Base-by-base conservation (phyloP, 2,113 vertebrate species). In the Mormyrus iriodes region DNA sequence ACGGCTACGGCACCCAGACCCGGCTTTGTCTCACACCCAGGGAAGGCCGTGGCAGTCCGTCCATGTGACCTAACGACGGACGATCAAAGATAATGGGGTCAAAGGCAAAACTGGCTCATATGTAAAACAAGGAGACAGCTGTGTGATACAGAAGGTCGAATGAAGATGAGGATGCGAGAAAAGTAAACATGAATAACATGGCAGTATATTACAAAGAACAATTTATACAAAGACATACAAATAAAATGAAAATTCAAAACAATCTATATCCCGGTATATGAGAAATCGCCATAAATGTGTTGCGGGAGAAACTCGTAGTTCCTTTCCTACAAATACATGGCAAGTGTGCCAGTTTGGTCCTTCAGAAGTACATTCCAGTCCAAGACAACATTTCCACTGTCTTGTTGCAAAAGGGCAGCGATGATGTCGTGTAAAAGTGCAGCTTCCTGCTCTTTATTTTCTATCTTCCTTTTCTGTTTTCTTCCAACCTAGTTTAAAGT, bases 351-450 rank as follows among this genome's bases (percentile, higher is more conserved):
- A 19, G 73, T 42, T 42, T 79, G 35, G 82, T 84, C 82, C 82
- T 84, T 84, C 82, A 84, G 24, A 46, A 46, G 21, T 84, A 24
- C 44, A n/a, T 73, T 93, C 89, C 69, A 51, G 90, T 90, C 90
- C 58, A 91, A 92, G 90, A 89, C 90, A 90, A 89, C 90, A 89
- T 91, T 93, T 90, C 17, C 93, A 93, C 91, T 53, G 90, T 94
- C 91, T 91, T 91, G 39, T 91, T 93, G 94, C 96, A 95, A 88
- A 96, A 96, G 95, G 94, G 96, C 93, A 91, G 95, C 95, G n/a
- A 48, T 94, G 95, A 96, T 96, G 96, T 97, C 96, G 92, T 89
- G 96, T 96, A 97, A 97, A 98, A 98, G 97, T 98, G 97, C 97
- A 96, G 95, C 97, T 94, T 94, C 92, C 91, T 93, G 91, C 90